phyloP scores from a whole-genome alignment of 2,888 invertebrate genomes.

The Cephonodes hylas region DNA sequence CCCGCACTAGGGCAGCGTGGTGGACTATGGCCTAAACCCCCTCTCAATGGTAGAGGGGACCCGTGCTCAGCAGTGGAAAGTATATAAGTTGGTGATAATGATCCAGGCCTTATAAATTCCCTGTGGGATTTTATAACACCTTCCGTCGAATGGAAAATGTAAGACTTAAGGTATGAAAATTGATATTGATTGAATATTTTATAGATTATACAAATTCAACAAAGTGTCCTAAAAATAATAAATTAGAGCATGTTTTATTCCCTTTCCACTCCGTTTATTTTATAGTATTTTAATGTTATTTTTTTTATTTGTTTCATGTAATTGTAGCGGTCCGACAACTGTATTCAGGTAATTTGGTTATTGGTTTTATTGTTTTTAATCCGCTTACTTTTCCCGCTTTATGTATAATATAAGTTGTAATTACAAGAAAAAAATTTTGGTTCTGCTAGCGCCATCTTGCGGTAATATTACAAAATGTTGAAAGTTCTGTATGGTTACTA shows the following conservation, averaged over 20 bases:
- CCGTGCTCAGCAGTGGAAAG: no score
- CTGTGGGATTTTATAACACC: no score
- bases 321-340: slow-evolving; percentile 74
- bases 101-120: no score
- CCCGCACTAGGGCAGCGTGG: no score
- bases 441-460: not conserved
- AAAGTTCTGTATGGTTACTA: not conserved
- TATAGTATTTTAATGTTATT: slow-evolving; percentile 23
- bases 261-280: not conserved
- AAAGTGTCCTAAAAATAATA: not conserved
- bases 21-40: no score
- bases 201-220: no score
- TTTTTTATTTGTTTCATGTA: slow-evolving; percentile 77
- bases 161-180: no score
- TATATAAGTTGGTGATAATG: no score
- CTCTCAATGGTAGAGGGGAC: no score
- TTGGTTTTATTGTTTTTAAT: slow-evolving; percentile 6
- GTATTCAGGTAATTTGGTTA: slow-evolving; percentile 70
- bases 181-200: no score
- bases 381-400: not conserved
- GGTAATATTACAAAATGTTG: not conserved
- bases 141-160: no score
- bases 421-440: not conserved
- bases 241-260: not conserved
- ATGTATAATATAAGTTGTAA: not conserved